phyloP scores from a whole-genome alignment of 2,888 invertebrate species.

The Aphrophora alni region DNA sequence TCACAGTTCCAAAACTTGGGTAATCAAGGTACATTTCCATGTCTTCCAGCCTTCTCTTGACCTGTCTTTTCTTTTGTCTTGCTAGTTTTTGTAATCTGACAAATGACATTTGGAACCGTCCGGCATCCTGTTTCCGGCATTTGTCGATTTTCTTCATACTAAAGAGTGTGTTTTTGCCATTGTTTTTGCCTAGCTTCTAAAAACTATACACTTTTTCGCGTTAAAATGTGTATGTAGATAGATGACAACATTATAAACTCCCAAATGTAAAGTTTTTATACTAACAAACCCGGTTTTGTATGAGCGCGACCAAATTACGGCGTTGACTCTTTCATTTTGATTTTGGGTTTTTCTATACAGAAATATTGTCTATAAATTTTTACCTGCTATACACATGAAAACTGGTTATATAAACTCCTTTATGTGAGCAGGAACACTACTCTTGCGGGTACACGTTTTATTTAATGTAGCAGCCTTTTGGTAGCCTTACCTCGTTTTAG shows the following conservation, averaged over 20 bases:
- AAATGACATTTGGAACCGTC: neutral
- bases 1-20: conserved; percentile 17
- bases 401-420: neutral
- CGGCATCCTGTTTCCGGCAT: neutral
- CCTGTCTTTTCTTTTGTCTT: too few relatives aligned
- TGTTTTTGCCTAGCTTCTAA: too few relatives aligned
- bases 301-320: conserved; percentile 15
- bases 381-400: neutral
- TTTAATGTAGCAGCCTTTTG: conserved; percentile 24
- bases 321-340: conserved; percentile 12
- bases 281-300: conserved; percentile 19
- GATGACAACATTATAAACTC: conserved; percentile 16
- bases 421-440: neutral
- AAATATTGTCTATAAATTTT: neutral
- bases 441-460: neutral
- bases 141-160: too few relatives aligned
- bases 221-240: too few relatives aligned
- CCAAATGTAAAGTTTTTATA: conserved; percentile 13
- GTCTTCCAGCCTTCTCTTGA: conserved; percentile 29
- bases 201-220: too few relatives aligned
- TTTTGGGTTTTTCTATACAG: neutral
- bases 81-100: conserved; percentile 22
- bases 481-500: conserved; percentile 46
- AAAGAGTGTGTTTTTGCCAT: too few relatives aligned
- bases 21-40: conserved; percentile 19